Percentiles rank a stretch among this genome's conserved stretches.
Evolutionary conservation across 2,797 vertebrate species (phyloP).

Genomic region (Platyrinchus mystaceus): DNA sequence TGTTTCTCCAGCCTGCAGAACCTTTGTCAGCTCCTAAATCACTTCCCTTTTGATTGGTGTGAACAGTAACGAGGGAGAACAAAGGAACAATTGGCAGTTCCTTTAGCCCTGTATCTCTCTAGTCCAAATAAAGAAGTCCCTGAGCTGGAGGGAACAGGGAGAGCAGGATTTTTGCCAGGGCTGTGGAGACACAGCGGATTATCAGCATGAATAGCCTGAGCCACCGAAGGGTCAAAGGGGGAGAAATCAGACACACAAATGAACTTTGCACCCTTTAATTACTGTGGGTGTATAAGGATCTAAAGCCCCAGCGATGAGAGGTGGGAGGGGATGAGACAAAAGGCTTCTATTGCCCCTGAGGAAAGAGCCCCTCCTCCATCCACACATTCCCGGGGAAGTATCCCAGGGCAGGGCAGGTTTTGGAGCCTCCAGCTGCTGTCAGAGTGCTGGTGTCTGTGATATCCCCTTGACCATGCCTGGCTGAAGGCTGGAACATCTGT

Average conservation of each 20-base stretch:
- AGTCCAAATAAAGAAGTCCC: conserved; percentile 13
- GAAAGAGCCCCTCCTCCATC: conserved; percentile 7
- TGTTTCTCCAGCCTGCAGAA: neutral
- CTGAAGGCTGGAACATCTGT: neutral
- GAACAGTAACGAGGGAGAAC: neutral
- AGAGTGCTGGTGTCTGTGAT: neutral
- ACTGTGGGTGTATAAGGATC: neutral
- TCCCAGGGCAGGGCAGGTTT: neutral
- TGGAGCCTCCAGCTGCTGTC: neutral
- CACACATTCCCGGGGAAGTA: neutral
- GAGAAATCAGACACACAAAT: neutral
- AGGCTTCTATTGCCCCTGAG: neutral
- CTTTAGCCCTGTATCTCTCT: neutral
- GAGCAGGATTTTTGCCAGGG: conserved; percentile 26
- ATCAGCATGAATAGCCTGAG: neutral
- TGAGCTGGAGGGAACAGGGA: conserved; percentile 18
- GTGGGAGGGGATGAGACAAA: neutral
- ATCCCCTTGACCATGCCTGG: neutral
- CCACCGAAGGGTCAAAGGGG: neutral
- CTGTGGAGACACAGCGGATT: neutral
- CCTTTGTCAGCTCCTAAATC: neutral
- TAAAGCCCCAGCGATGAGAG: neutral
- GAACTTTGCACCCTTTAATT: conserved; percentile 46
- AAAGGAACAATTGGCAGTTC: neutral
- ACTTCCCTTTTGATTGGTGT: neutral